Base-by-base conservation (phyloP, 2,888 invertebrate species). In the Tetrapedia diversipes region DNA sequence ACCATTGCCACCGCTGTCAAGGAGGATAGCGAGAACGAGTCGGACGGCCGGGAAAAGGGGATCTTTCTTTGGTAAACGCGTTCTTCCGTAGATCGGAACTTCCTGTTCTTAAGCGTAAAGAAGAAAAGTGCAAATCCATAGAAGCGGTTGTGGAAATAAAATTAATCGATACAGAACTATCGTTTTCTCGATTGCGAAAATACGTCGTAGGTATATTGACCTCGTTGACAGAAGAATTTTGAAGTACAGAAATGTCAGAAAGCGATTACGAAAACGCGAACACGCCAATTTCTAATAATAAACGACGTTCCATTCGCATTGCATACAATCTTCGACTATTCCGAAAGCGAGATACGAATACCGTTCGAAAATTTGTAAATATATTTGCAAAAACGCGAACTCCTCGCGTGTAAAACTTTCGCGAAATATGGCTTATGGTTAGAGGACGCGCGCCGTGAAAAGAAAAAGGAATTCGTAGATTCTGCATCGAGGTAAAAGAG, bases 1-100 rank as follows among this genome's bases (percentile, higher is more conserved):
- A 61, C 61, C 82, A 65, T 77, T 65, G n/a, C n/a, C n/a, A 56
- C 8, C 70, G 70, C 45, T 49, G 61, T 59, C 66, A 51, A 70
- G 22, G 69, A 75, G 57, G 73, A 68, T 37, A 16, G 47, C 64
- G 45, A 41, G 67, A 73, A 45, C 4, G 24, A 41, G 11, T 63
- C 56, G 73, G 71, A 71, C 43, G 45, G 10, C 41, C 63, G 59
- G 19, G 49, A 65, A 54, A 54, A 65, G 51, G 59, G 61, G 41
- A 61, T 69, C 69, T 68, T 41, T 75, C 51, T 66, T 77, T 66
- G 69, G 51, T 69, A 65, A 77, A 77, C 45, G 75, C 43, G 54
- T 22, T 65, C 68, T 66, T 65, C 65, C 69, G 49, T 34, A 37
- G 43, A 43, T 37, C 29, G 54, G 22, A 22, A 51, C 75, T 77